A percentile compares a stretch with the other conserved stretches of the same genome.
Conservation (phyloP, 2,113 vertebrate species). For the Macquaria ambigua region DNA sequence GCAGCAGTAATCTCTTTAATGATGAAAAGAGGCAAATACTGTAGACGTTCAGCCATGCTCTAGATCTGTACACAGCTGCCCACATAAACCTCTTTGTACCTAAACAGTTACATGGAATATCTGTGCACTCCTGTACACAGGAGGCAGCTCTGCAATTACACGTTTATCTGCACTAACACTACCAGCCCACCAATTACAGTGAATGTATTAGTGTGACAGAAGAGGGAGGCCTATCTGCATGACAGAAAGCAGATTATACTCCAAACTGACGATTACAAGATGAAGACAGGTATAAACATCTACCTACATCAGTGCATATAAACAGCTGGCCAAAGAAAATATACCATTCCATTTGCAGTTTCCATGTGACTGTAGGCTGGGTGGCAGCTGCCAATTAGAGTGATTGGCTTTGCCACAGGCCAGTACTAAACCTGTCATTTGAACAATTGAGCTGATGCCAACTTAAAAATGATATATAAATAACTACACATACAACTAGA, state of each 20-base stretch:
- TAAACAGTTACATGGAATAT: not conserved
- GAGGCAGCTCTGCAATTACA: not conserved
- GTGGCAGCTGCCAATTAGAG: not conserved
- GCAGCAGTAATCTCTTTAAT: not conserved
- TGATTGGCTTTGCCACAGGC: constrained; percentile 19
- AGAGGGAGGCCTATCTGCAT: not conserved
- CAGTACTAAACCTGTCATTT: constrained; percentile 14
- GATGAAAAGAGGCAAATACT: not conserved
- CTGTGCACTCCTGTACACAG: not conserved
- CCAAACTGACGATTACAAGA: constrained; percentile 10
- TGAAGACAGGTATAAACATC: constrained; percentile 6
- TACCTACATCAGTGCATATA: not conserved
- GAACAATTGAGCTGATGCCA: constrained; percentile 1
- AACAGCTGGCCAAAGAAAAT: constrained; percentile 3
- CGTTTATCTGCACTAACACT: not conserved
- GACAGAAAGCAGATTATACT: constrained; percentile 12
- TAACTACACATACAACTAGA: not conserved
- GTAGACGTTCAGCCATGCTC: not conserved
- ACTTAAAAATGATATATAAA: not conserved
- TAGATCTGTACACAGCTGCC: not conserved
- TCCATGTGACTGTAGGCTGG: not conserved
- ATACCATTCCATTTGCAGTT: not conserved
- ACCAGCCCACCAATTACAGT: not conserved
- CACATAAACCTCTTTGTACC: not conserved
- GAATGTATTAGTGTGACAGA: constrained; percentile 5